phyloP scores from a whole-genome alignment of 2,888 invertebrate species.

The Cybosia mesomella region DNA sequence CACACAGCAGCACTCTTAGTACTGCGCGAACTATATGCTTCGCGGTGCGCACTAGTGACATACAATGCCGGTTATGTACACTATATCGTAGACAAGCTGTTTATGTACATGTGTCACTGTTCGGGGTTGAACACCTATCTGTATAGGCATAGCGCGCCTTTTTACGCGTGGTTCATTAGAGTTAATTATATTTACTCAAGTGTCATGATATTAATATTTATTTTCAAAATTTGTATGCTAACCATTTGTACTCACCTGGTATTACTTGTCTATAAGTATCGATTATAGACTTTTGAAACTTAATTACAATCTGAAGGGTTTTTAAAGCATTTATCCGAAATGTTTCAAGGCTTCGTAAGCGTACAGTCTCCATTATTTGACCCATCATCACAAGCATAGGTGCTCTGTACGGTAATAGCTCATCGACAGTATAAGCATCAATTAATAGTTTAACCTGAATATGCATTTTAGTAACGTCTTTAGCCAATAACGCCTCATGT shows the following conservation, averaged over 20 bases:
- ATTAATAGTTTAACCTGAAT: constrained; percentile 65
- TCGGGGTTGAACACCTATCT: too few relatives aligned
- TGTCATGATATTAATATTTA: background rate
- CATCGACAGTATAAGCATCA: constrained; percentile 61
- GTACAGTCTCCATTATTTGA: constrained; percentile 70
- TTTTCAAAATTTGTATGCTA: background rate
- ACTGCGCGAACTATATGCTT: background rate
- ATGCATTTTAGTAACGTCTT: constrained; percentile 60
- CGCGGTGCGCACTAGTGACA: too few relatives aligned
- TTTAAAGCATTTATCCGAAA: constrained; percentile 61
- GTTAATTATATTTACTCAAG: background rate
- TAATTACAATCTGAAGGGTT: constrained; percentile 65
- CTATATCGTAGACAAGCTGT: too few relatives aligned
- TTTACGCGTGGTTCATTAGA: too few relatives aligned
- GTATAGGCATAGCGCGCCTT: too few relatives aligned
- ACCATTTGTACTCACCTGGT: constrained; percentile 64
- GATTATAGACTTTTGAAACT: constrained; percentile 67
- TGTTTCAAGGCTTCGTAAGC: constrained; percentile 70
- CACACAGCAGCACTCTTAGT: too few relatives aligned
- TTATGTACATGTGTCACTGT: background rate
- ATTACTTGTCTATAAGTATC: constrained; percentile 62
- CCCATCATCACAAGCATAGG: constrained; percentile 78
- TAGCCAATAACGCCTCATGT: constrained; percentile 66
- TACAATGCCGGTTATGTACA: too few relatives aligned
- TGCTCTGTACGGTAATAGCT: constrained; percentile 70